Evolutionary conservation across 2,888 invertebrate species (phyloP), one percentile per base, ranked within the genome.

Genomic region (Nemurella pictetii): DNA sequence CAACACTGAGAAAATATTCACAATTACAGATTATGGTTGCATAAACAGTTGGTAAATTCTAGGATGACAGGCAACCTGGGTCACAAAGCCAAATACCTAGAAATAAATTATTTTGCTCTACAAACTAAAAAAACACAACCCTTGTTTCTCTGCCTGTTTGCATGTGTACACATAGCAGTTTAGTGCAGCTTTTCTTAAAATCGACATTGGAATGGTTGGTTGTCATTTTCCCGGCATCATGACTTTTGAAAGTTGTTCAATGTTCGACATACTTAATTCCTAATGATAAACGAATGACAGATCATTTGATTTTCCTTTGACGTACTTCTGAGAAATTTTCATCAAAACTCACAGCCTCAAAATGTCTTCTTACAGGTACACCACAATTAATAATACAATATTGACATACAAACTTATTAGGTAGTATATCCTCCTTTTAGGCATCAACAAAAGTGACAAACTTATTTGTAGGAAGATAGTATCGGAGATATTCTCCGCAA

Each of bases 271-370:
- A 78, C n/a, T 5, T 78, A 78, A 20, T 78, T 78, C 20, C 78
- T 30, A 29, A 30, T 27, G 30, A 78, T 78, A 55, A 55, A 55
- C 20, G 55, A 55, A 82, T 28, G 20, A 29, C 82, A 82, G 82
- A 72, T 82, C 82, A 82, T 82, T 82, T 72, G 15, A 29, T 27
- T 72, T 29, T 55, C 72, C 55, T 28, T 27, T 82, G 55, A 72
- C 27, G 72, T 27, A 82, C 55, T 82, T 72, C 55, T 72, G n/a
- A 28, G 27, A 72, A 55, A 82, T 28, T 55, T 55, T 55, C 29
- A 26, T 55, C 82, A 30, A 35, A 81, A 72, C 82, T 82, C 82
- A 82, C 82, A 82, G 82, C 82, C 82, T 55, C 82, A 82, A 36
- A 78, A 82, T 82, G 82, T 82, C 82, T 82, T 72, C 82, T 82